Evolutionary conservation across 2,797 vertebrate genomes (phyloP).

Genomic region (Danio kyathit): DNA sequence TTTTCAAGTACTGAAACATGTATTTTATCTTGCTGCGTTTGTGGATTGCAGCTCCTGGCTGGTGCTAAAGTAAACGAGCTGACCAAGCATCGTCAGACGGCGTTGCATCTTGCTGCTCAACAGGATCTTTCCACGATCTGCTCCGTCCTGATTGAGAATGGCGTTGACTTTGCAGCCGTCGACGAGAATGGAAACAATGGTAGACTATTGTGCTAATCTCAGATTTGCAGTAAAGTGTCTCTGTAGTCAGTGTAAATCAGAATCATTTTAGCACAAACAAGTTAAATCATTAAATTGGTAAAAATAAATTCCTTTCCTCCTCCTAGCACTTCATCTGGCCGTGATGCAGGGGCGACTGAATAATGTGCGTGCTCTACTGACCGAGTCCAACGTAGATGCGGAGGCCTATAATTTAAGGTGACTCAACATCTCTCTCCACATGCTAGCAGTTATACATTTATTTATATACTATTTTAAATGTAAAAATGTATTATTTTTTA

Average conservation of each 20-base stretch:
- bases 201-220: conserved; percentile 63
- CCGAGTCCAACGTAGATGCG: conserved; percentile 94
- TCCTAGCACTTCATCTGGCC: conserved; percentile 92
- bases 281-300: background rate
- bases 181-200: conserved; percentile 99
- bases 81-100: conserved; percentile 97
- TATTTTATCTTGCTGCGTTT: conserved; percentile 7
- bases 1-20: conserved; percentile 2
- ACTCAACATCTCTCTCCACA: background rate
- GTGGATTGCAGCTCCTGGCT: conserved; percentile 87
- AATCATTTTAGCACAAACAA: background rate
- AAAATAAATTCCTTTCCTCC: conserved; percentile 2
- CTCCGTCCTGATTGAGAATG: conserved; percentile 95
- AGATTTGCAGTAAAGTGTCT: background rate
- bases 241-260: background rate
- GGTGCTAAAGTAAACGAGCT: conserved; percentile 97
- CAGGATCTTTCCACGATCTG: conserved; percentile 97
- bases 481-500: no score
- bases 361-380: conserved; percentile 94
- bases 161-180: conserved; percentile 92
- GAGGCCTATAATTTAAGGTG: conserved; percentile 97
- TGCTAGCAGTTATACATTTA: no score
- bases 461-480: no score
- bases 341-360: conserved; percentile 97
- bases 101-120: conserved; percentile 95